Conservation (phyloP, 1,140 invertebrate genomes). For the Neomicropteryx cornuta region DNA sequence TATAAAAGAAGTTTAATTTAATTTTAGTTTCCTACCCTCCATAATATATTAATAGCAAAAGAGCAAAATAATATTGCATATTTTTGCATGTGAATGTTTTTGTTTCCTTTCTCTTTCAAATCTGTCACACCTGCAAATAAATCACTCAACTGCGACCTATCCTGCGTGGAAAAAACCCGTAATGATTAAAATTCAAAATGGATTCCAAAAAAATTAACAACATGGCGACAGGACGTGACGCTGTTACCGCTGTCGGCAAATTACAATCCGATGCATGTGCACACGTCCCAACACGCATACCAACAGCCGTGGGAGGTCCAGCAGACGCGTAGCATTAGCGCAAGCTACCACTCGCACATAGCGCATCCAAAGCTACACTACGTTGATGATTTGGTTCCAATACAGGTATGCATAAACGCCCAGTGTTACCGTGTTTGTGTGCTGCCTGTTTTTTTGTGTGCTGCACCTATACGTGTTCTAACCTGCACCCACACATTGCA, state of each 20-base stretch:
- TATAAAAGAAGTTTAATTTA: too few relatives aligned
- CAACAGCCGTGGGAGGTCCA: constrained; percentile 46
- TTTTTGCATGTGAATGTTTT: constrained; percentile 42
- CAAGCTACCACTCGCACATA: constrained; percentile 17
- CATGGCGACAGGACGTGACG: constrained; percentile 11
- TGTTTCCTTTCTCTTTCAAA: constrained; percentile 37
- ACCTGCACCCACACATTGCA: too few relatives aligned
- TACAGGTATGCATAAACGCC: constrained; percentile 52
- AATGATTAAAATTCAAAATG: constrained; percentile 1
- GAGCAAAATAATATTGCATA: not conserved
- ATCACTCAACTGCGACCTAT: too few relatives aligned
- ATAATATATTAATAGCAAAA: not conserved
- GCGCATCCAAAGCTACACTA: constrained; percentile 16
- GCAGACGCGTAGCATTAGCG: constrained; percentile 32
- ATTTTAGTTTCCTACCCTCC: not conserved
- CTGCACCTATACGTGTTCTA: too few relatives aligned
- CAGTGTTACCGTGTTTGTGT: constrained; percentile 5
- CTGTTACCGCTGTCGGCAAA: constrained; percentile 11
- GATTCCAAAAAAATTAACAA: not conserved
- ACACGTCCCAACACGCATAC: constrained; percentile 41
- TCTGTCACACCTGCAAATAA: too few relatives aligned
- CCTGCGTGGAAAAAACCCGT: too few relatives aligned
- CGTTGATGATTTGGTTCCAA: constrained; percentile 56
- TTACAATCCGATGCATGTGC: constrained; percentile 22
- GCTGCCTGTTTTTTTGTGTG: too few relatives aligned